A percentile compares a stretch with the other conserved stretches of the same genome.
Evolutionary conservation across 2,888 invertebrate species (phyloP).

Genomic region (Epistrophella euchroma): DNA sequence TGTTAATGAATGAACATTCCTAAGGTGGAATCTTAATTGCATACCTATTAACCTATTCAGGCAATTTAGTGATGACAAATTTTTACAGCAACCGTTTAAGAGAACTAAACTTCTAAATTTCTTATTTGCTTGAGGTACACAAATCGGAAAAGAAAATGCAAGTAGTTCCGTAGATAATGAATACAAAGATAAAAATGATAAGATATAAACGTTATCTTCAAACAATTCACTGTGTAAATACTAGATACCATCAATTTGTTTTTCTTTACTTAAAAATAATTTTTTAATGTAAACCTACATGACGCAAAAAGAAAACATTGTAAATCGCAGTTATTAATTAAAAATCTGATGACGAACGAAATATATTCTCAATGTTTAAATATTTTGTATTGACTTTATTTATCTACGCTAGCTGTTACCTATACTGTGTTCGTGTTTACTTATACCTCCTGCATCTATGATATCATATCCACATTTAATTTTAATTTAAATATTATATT

Average conservation of each 20-base stretch:
- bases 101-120: not conserved
- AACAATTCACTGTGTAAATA: not conserved
- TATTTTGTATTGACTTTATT: not conserved
- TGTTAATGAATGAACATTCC: not conserved
- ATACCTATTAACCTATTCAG: not conserved
- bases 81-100: not conserved
- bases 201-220: not conserved
- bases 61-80: not conserved
- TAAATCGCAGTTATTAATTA: not conserved
- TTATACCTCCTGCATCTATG: not conserved
- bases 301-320: not conserved
- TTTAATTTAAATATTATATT: not conserved
- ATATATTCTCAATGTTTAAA: not conserved
- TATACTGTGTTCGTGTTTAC: not conserved
- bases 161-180: not conserved
- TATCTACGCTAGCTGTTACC: not conserved
- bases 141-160: slow-evolving; percentile 14
- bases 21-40: not conserved
- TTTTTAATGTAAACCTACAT: not conserved
- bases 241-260: not conserved
- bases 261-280: not conserved
- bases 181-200: slow-evolving; percentile 15
- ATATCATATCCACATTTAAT: not conserved
- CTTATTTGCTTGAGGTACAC: slow-evolving; percentile 5
- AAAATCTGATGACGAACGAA: not conserved